Conservation (phyloP, 1,140 invertebrate species). For the Teleogryllus occipitalis region DNA sequence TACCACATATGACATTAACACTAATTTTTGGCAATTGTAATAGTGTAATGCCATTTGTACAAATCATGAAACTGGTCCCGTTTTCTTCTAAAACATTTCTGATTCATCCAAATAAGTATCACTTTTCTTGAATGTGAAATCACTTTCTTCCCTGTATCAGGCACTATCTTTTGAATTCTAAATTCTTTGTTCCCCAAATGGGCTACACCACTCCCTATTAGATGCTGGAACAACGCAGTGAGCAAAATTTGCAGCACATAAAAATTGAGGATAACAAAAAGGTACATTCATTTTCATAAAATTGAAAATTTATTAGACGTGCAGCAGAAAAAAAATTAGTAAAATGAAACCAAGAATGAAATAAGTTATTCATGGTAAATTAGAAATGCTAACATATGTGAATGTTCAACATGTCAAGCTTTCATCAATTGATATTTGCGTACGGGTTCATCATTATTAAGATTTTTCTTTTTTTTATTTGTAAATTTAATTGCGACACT, state of each 20-base stretch:
- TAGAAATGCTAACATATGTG: background rate
- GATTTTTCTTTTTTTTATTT: background rate
- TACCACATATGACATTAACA: too few species aligned
- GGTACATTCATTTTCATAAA: background rate
- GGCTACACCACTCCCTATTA: too few species aligned
- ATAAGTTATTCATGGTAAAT: background rate
- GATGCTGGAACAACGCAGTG: too few species aligned
- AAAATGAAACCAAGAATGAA: background rate
- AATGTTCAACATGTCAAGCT: too few species aligned
- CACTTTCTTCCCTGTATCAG: too few species aligned
- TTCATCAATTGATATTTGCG: too few species aligned
- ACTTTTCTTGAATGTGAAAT: too few species aligned
- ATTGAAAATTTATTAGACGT: background rate
- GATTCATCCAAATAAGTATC: too few species aligned
- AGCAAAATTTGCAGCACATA: background rate
- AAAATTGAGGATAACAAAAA: background rate
- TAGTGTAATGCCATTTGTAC: too few species aligned
- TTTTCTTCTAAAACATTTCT: too few species aligned
- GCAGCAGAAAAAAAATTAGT: background rate
- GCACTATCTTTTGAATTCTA: background rate
- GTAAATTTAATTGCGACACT: background rate
- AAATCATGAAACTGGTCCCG: too few species aligned
- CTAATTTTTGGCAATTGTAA: too few species aligned
- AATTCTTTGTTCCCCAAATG: background rate
- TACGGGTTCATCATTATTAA: background rate